These are phyloP conservation scores for Callospermophilus lateralis DNA, from an alignment of 2,113 vertebrate species.

Conservation along the genomic window DNA sequence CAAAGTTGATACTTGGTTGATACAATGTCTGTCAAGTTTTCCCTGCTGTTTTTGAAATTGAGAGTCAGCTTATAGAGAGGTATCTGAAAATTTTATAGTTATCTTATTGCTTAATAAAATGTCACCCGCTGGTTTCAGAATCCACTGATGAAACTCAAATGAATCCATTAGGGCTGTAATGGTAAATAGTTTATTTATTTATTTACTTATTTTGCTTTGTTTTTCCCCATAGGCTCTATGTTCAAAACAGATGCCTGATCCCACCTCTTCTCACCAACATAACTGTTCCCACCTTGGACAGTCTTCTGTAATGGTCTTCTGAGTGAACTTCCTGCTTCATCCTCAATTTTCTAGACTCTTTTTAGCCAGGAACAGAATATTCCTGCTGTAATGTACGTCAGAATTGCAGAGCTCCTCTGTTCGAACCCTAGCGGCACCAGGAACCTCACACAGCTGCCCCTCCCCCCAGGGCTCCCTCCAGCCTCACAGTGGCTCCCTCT, in stretches of 20 bases:
- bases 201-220: too few species aligned
- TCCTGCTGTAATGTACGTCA: not conserved
- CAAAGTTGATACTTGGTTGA: not conserved
- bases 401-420: not conserved
- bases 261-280: too few species aligned
- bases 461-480: accelerated
- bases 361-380: not conserved
- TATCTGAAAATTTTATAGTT: not conserved
- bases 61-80: not conserved
- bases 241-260: not conserved
- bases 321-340: not conserved
- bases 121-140: not conserved
- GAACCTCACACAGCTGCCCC: not conserved
- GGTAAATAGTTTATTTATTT: not conserved
- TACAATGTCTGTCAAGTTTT: not conserved
- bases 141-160: not conserved
- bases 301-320: not conserved
- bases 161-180: not conserved
- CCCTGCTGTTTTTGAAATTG: not conserved
- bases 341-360: not conserved
- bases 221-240: not conserved
- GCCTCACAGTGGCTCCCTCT: not conserved
- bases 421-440: not conserved
- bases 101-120: not conserved
- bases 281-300: not conserved